phyloP scores from a whole-genome alignment of 2,888 invertebrate species.

The Aelia acuminata region DNA sequence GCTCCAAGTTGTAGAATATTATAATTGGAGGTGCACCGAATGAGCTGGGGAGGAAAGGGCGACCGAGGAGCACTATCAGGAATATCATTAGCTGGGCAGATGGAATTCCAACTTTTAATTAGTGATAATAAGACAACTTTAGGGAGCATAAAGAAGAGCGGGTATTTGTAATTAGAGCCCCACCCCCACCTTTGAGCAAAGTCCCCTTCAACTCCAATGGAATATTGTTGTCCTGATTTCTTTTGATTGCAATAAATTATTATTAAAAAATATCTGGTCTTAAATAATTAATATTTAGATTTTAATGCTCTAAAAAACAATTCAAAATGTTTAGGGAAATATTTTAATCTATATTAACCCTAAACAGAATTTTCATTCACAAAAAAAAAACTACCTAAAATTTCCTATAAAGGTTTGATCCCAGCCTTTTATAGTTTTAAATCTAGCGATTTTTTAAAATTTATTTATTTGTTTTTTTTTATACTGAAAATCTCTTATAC shows the following conservation, averaged over 20 bases:
- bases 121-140: conserved; percentile 25
- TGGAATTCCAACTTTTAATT: conserved; percentile 15
- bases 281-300: neutral
- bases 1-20: neutral
- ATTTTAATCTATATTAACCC: too few species aligned
- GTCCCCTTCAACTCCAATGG: neutral
- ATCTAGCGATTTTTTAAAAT: too few species aligned
- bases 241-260: neutral
- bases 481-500: too few species aligned
- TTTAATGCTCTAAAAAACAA: too few species aligned
- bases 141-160: conserved; percentile 5
- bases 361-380: too few species aligned
- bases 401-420: too few species aligned
- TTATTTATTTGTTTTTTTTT: too few species aligned
- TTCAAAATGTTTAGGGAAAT: too few species aligned
- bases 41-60: neutral
- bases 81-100: conserved; percentile 1
- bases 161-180: conserved; percentile 6
- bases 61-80: neutral
- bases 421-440: too few species aligned
- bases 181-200: conserved; percentile 25
- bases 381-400: too few species aligned
- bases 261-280: neutral
- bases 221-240: conserved; percentile 25
- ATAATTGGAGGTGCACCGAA: neutral